Evolutionary conservation across 2,113 vertebrate species (phyloP), one percentile per base, ranked within the genome.

Genomic region (Macquaria ambigua): DNA sequence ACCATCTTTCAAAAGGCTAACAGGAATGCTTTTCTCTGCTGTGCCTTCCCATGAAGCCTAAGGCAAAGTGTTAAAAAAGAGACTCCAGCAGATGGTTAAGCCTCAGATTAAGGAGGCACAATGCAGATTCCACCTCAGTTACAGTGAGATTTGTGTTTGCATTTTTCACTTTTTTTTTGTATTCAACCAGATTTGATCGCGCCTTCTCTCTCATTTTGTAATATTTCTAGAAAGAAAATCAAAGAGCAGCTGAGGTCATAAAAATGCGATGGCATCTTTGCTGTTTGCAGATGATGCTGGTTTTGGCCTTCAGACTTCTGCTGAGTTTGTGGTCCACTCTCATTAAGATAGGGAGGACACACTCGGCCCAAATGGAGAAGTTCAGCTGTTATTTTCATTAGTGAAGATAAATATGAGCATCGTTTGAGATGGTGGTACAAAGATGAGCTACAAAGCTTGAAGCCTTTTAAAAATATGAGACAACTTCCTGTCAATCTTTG

Each of bases 81-180:
- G 46, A 25, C 56, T 80, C 61, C 66, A 63, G 48, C 69, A 68
- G 28, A 68, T 73, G 71, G 53, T 79, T 69, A 79, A 84, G 20
- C 68, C 46, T 77, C 15, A 73, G 66, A 77, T 84, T 76, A 82
- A 31, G 18, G 70, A 55, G 63, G 3, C 52, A 79, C 73, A 81
- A 53, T 74, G 62, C n/a, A 63, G 72, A 82, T 48, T 76, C 56
- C 37, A 59, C 25, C 7, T 6, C 23, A 15, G 70, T 69, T 77
- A 56, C 62, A 50, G 14, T 68, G 71, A 79, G 43, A 79, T 76
- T 41, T 87, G 12, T 59, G 20, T 55, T 68, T 74, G 21, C 69
- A 76, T 87, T 79, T 85, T 72, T 66, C 28, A 41, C 43, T 85
- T 67, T 72, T 66, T 71, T 56, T 62, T 52, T 71, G 48, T 31